Base-by-base conservation (phyloP, 92 coral and sea anemone species). In the Phenganax stokvisi region DNA sequence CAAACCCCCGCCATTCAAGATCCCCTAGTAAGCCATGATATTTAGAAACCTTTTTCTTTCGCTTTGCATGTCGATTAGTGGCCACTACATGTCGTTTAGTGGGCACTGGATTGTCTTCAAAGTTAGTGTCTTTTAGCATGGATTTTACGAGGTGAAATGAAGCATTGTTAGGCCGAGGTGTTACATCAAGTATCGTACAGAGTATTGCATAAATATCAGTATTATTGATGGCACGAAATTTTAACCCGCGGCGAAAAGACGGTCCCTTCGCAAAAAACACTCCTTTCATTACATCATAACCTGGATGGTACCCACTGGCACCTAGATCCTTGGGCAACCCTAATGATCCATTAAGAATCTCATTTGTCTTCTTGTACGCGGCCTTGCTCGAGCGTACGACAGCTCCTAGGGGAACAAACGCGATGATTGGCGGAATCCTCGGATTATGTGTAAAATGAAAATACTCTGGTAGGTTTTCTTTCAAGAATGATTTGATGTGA, bases 301-400 rank as follows among this genome's bases (percentile, higher is more conserved):
- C 73, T 25, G 73, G 54, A 68, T 68, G 73, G 15, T 29, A 68
- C 54, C 73, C 53, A 28, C 73, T 68, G 0, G 53, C 73, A 68
- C 73, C 73, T 20, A 68, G 4, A 68, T 68, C 73, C 73, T 68
- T 68, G 12, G 11, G 73, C 6, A 30, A 68, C n/a, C 73, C 53
- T 37, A 68, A 37, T 4, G 73, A 68, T 68, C 54, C 73, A 68
- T 68, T 68, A 12, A 68, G 73, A 68, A 68, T 68, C 73, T 10
- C 53, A 25, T 68, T 11, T 12, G 29, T 68, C 5, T 11, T 68
- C 20, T 20, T 13, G 16, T 68, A 53, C 1, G 47, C 54, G 53
- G 73, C 12, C 73, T 68, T 68, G 16, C 73, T 25, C 73, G 73
- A 68, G 54, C 73, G 73, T 2, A 37, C 73, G 73, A 68, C 73